These are phyloP conservation scores for Gambusia affinis DNA, from an alignment of 2,113 vertebrate species.

Conservation along the genomic window DNA sequence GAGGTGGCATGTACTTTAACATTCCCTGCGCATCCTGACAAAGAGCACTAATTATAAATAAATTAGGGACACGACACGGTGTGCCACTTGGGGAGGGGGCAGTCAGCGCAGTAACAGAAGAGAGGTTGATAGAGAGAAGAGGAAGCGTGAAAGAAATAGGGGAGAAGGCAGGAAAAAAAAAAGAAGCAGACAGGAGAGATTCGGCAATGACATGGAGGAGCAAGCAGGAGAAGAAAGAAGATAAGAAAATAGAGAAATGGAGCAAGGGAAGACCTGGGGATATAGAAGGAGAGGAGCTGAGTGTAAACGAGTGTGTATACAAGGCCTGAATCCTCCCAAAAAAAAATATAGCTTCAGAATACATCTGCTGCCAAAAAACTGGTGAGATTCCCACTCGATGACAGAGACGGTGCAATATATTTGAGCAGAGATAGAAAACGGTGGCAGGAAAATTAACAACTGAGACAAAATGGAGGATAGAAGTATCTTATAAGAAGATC, in stretches of 20 bases:
- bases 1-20: conserved; percentile 82
- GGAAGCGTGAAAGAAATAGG: conserved; percentile 66
- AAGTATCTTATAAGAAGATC: conserved; percentile 15
- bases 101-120: conserved; percentile 74
- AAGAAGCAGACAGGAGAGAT: conserved; percentile 71
- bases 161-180: conserved; percentile 47
- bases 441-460: conserved; percentile 73
- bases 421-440: conserved; percentile 69
- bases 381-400: conserved; percentile 74
- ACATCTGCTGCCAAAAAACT: conserved; percentile 67
- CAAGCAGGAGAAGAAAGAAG: conserved; percentile 76
- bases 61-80: conserved; percentile 85
- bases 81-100: conserved; percentile 75
- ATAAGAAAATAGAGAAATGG: conserved; percentile 80
- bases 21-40: conserved; percentile 83
- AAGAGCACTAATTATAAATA: conserved; percentile 89
- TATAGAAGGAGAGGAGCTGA: conserved; percentile 48
- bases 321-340: conserved; percentile 65
- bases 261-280: conserved; percentile 68
- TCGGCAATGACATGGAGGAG: conserved; percentile 77
- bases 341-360: conserved; percentile 66
- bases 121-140: conserved; percentile 74
- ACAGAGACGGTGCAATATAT: conserved; percentile 61
- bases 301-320: conserved; percentile 60
- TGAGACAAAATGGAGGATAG: conserved; percentile 44